Evolutionary conservation across 2,113 vertebrate genomes (phyloP).

Genomic region (Rhinolophus ferrumequinum): DNA sequence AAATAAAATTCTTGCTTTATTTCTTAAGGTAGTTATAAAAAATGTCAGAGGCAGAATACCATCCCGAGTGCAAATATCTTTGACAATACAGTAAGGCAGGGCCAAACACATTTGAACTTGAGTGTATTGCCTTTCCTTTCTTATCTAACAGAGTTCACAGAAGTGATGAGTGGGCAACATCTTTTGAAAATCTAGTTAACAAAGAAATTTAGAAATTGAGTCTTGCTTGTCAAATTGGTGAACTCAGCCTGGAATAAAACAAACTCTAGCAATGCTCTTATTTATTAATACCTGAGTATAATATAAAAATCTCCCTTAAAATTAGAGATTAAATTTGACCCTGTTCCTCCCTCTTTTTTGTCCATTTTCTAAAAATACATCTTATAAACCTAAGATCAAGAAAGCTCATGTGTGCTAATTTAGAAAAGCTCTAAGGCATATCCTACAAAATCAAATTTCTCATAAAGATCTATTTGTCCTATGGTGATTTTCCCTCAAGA

Average conservation of each 20-base stretch:
- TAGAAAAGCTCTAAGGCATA: background rate
- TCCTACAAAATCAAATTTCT: background rate
- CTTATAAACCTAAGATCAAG: background rate
- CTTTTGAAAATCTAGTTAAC: constrained; percentile 25
- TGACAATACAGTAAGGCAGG: background rate
- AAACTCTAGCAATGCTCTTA: background rate
- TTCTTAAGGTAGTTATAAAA: background rate
- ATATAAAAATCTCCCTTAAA: background rate
- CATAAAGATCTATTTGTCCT: background rate
- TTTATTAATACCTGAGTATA: background rate
- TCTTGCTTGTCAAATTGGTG: background rate
- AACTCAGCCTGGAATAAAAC: background rate
- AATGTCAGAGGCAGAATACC: background rate
- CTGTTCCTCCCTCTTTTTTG: background rate
- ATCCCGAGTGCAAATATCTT: background rate
- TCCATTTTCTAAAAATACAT: background rate
- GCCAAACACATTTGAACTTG: background rate
- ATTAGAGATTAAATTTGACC: background rate
- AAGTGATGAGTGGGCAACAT: background rate
- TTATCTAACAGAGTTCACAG: background rate
- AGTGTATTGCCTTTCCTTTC: background rate
- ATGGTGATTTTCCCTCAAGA: background rate
- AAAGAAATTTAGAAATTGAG: constrained; percentile 26
- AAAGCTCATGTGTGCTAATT: background rate
- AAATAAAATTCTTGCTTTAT: background rate